Evolutionary conservation across 2,113 vertebrate genomes (phyloP).

Genomic region (Caloenas nicobarica): DNA sequence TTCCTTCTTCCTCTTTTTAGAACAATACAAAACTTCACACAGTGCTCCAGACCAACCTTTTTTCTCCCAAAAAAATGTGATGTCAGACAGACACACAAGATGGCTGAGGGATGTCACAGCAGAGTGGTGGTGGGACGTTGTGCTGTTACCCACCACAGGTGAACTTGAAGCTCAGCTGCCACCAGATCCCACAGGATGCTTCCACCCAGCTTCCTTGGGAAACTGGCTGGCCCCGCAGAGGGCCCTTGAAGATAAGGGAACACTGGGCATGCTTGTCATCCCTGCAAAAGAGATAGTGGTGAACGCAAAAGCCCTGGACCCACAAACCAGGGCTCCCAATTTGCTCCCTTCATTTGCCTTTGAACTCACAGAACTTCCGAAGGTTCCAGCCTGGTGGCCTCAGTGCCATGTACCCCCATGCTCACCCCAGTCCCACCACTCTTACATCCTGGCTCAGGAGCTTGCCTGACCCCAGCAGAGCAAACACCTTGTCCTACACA

Average conservation of each 20-base stretch:
- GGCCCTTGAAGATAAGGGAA: not conserved
- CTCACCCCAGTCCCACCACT: not conserved
- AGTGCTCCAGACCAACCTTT: not conserved
- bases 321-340: not conserved
- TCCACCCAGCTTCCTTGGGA: not conserved
- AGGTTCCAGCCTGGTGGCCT: not conserved
- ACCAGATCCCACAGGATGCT: not conserved
- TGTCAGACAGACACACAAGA: not conserved
- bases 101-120: not conserved
- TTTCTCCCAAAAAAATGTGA: not conserved
- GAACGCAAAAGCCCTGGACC: not conserved
- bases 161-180: not conserved
- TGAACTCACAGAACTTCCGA: not conserved
- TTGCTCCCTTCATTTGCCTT: not conserved
- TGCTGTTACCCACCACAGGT: not conserved
- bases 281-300: not conserved
- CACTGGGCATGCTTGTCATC: not conserved
- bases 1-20: not conserved
- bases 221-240: no score
- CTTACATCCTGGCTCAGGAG: not conserved
- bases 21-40: not conserved
- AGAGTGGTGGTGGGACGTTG: fast-evolving
- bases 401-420: fast-evolving
- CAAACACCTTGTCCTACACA: not conserved
- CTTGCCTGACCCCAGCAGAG: not conserved